phyloP scores from a whole-genome alignment of 92 coral and sea anemone genomes.

The Micromussa lordhowensis region DNA sequence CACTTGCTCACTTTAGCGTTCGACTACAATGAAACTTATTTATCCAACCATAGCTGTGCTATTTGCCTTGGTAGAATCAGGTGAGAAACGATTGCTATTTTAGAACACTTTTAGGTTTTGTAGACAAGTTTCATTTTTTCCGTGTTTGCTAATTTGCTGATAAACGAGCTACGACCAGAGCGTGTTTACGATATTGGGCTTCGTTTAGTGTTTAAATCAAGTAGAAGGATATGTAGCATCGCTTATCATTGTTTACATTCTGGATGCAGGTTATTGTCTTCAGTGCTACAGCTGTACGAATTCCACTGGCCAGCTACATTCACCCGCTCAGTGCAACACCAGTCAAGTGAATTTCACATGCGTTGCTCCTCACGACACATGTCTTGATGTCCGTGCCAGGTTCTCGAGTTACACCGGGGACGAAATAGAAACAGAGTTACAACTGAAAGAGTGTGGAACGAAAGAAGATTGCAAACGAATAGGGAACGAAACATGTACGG shows the following conservation, averaged over 20 bases:
- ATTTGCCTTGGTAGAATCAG: neutral
- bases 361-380: neutral
- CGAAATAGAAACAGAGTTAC: neutral
- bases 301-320: neutral
- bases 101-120: neutral
- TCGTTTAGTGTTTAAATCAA: too few species aligned
- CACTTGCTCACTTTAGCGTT: neutral
- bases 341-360: neutral
- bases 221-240: neutral
- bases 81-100: neutral
- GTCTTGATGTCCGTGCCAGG: neutral
- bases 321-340: conserved; percentile 5
- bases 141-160: neutral
- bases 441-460: neutral
- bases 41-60: neutral
- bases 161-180: too few species aligned
- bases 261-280: neutral
- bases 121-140: neutral
- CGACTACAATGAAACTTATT: neutral
- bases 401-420: neutral
- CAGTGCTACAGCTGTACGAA: conserved; percentile 7
- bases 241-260: neutral
- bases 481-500: neutral
- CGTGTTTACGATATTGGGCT: too few species aligned
- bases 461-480: neutral